Evolutionary conservation across 2,888 invertebrate species (phyloP).

Genomic region (Clepsis dumicolana): DNA sequence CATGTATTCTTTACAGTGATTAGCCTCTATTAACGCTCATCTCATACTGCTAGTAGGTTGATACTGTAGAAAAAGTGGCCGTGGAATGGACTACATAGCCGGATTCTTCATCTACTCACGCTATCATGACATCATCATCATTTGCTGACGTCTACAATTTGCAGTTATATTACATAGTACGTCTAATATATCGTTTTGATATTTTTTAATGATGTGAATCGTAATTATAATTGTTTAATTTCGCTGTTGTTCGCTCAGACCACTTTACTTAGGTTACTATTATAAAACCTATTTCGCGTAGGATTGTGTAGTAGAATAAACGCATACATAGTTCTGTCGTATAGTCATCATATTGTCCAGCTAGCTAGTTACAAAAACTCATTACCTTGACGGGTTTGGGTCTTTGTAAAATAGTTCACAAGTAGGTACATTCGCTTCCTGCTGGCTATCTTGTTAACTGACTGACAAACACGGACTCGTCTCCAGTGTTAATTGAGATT

Average conservation of each 20-base stretch:
- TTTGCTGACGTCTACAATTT: constrained; percentile 68
- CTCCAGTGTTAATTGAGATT: constrained; percentile 66
- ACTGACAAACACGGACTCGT: constrained; percentile 68
- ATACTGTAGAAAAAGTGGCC: constrained; percentile 78
- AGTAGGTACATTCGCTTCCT: constrained; percentile 68
- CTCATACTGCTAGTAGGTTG: constrained; percentile 60
- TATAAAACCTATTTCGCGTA: constrained; percentile 8
- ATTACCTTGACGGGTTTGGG: constrained; percentile 67
- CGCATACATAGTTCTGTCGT: constrained; percentile 9
- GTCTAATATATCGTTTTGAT: constrained; percentile 20
- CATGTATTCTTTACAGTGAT: constrained; percentile 54
- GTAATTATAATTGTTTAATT: constrained; percentile 11
- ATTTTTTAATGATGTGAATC: constrained; percentile 18
- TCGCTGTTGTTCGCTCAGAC: constrained; percentile 22
- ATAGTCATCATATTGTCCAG: constrained; percentile 26
- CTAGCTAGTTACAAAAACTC: constrained; percentile 55
- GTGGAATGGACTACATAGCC: constrained; percentile 76
- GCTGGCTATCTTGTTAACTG: constrained; percentile 74
- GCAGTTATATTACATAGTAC: constrained; percentile 59
- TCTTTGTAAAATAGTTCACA: constrained; percentile 64
- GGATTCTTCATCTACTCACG: constrained; percentile 73
- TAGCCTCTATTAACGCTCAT: constrained; percentile 57
- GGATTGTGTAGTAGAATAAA: neutral
- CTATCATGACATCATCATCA: constrained; percentile 80
- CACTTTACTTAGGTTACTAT: constrained; percentile 3